These are phyloP conservation scores for Sminthopsis crassicaudata DNA, from an alignment of 2,113 vertebrate species.

Conservation along the genomic window DNA sequence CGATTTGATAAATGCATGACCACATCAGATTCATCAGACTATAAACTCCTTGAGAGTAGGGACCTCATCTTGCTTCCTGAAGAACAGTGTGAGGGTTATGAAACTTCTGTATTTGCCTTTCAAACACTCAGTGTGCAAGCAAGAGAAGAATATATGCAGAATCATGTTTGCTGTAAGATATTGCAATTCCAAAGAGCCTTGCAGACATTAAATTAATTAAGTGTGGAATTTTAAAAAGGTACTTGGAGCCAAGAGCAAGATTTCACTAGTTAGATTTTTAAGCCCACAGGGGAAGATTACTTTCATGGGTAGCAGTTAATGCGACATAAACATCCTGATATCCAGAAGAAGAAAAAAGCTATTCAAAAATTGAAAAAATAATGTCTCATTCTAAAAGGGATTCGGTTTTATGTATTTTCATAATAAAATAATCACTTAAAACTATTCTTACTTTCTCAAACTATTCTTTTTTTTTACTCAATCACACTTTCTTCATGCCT, in stretches of 20 bases:
- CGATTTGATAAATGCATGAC: not conserved
- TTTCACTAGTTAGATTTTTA: not conserved
- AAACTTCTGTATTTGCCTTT: not conserved
- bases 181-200: not conserved
- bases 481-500: not conserved
- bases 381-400: constrained; percentile 13
- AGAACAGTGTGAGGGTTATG: not conserved
- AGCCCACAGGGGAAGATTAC: not conserved
- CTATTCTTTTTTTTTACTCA: not conserved
- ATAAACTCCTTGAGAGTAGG: not conserved
- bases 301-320: not conserved
- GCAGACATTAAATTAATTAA: not conserved
- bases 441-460: not conserved
- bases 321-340: not conserved
- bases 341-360: constrained; percentile 7
- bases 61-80: not conserved
- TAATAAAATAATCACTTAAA: constrained; percentile 44
- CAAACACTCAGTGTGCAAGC: not conserved
- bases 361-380: constrained; percentile 28
- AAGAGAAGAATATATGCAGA: not conserved
- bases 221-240: not conserved
- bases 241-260: not conserved
- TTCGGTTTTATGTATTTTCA: not conserved
- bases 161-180: not conserved
- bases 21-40: not conserved